A percentile compares a stretch with the other conserved stretches of the same genome.
These are phyloP conservation scores for Papio anubis DNA, from an alignment of 2,113 vertebrate species.

Conservation along the genomic window DNA sequence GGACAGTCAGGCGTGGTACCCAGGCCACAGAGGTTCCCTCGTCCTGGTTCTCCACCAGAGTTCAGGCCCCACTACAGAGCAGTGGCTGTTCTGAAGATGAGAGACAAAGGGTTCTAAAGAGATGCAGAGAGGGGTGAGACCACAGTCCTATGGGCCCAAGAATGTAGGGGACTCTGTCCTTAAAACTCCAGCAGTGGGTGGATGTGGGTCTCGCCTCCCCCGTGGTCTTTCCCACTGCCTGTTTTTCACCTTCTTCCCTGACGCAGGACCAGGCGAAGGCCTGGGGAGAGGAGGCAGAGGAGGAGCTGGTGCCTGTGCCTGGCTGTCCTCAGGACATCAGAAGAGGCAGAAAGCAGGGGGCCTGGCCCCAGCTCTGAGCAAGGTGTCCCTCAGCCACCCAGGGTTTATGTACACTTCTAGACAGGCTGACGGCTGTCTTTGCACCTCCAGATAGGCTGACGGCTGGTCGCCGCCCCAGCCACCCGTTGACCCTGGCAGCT, in stretches of 20 bases:
- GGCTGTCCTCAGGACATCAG: background rate
- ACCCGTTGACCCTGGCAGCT: no score
- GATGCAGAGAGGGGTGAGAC: background rate
- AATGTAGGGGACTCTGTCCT: no score
- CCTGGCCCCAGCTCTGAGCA: background rate
- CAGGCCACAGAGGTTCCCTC: no score
- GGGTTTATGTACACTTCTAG: background rate
- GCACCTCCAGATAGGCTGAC: no score
- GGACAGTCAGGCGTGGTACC: no score
- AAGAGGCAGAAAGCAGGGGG: background rate
- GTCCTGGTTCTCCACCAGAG: background rate
- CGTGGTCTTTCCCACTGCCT: fast-evolving
- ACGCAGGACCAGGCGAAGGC: background rate
- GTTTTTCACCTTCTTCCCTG: background rate
- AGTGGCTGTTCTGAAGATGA: background rate
- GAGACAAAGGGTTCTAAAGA: background rate
- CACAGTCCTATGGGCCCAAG: background rate
- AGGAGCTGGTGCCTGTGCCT: background rate
- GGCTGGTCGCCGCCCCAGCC: background rate
- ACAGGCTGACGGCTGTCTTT: background rate
- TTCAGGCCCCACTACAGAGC: background rate
- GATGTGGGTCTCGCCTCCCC: fast-evolving
- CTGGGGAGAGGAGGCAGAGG: background rate
- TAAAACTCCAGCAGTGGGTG: background rate
- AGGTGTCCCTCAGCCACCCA: background rate